Evolutionary conservation across 1,140 invertebrate genomes (phyloP).

Genomic region (Drosophila ercepeae): DNA sequence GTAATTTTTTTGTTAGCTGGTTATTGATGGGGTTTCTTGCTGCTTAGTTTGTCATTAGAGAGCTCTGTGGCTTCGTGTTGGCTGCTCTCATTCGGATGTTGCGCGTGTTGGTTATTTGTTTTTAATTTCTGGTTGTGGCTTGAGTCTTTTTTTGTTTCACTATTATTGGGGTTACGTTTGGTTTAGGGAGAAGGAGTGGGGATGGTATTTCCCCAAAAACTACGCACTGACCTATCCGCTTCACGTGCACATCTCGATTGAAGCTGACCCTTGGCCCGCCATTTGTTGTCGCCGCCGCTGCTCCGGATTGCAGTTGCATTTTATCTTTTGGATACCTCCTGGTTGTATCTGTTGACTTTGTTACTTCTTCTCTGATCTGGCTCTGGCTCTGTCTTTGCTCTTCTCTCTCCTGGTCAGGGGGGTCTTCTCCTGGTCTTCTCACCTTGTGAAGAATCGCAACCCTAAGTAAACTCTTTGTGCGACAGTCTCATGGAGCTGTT

Average conservation of each 20-base stretch:
- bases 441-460: slow-evolving; percentile 30
- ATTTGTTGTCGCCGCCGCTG: slow-evolving; percentile 52
- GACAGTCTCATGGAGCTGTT: slow-evolving; percentile 55
- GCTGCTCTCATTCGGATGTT: slow-evolving; percentile 30
- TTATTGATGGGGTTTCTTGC: slow-evolving; percentile 56
- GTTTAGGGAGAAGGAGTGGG: slow-evolving; percentile 1
- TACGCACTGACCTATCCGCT: slow-evolving; percentile 90
- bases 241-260: slow-evolving; percentile 94
- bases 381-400: slow-evolving; percentile 32
- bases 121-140: slow-evolving; percentile 41
- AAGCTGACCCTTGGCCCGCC: slow-evolving; percentile 91
- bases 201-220: slow-evolving; percentile 12
- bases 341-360: slow-evolving; percentile 12
- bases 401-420: slow-evolving; percentile 44
- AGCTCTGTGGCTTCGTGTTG: slow-evolving; percentile 23
- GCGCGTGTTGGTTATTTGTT: slow-evolving; percentile 54
- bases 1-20: slow-evolving; percentile 54
- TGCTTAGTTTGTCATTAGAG: slow-evolving; percentile 56
- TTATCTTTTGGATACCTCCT: slow-evolving; percentile 9
- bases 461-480: slow-evolving; percentile 45
- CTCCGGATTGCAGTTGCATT: slow-evolving; percentile 32
- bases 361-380: background rate
- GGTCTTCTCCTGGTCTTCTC: slow-evolving; percentile 34
- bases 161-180: slow-evolving; percentile 48
- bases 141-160: background rate